These are phyloP conservation scores for Stratiolaelaps scimitus DNA, from an alignment of 1,140 invertebrate species.

Conservation along the genomic window DNA sequence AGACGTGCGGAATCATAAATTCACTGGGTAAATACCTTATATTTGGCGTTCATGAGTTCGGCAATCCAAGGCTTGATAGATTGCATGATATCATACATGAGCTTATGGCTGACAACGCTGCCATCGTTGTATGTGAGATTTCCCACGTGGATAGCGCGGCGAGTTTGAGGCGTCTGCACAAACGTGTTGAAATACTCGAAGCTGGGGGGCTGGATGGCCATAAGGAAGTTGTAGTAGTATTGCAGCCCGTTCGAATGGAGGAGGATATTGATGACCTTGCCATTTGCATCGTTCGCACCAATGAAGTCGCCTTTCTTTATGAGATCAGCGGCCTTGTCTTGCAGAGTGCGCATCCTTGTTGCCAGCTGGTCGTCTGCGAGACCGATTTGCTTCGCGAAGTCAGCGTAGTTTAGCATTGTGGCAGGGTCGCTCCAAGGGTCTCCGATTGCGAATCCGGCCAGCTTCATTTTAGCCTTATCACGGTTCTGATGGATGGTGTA, in stretches of 20 bases:
- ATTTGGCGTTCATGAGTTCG: slow-evolving; percentile 51
- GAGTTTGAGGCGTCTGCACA: slow-evolving; percentile 44
- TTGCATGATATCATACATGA: slow-evolving; percentile 67
- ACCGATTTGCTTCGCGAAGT: neutral
- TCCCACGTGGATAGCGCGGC: slow-evolving; percentile 66
- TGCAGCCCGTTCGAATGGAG: neutral
- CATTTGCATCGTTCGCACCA: neutral
- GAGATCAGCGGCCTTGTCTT: neutral
- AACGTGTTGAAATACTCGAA: slow-evolving; percentile 42
- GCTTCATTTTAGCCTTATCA: neutral
- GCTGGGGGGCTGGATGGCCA: slow-evolving; percentile 45
- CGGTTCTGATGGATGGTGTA: neutral
- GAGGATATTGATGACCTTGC: slow-evolving; percentile 1
- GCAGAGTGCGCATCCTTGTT: neutral
- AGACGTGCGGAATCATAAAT: too few species aligned
- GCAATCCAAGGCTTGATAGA: slow-evolving; percentile 60
- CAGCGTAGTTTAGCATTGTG: neutral
- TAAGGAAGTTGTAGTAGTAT: slow-evolving; percentile 68
- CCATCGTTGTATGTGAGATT: slow-evolving; percentile 52
- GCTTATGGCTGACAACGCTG: slow-evolving; percentile 49
- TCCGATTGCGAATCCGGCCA: neutral
- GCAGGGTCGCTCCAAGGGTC: neutral
- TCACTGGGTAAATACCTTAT: slow-evolving; percentile 46
- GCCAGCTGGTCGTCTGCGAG: neutral
- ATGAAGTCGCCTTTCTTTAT: neutral